Percentiles rank a stretch among this genome's conserved stretches.
These are phyloP conservation scores for Muscicapa striata DNA, from an alignment of 2,797 vertebrate species.

Conservation along the genomic window DNA sequence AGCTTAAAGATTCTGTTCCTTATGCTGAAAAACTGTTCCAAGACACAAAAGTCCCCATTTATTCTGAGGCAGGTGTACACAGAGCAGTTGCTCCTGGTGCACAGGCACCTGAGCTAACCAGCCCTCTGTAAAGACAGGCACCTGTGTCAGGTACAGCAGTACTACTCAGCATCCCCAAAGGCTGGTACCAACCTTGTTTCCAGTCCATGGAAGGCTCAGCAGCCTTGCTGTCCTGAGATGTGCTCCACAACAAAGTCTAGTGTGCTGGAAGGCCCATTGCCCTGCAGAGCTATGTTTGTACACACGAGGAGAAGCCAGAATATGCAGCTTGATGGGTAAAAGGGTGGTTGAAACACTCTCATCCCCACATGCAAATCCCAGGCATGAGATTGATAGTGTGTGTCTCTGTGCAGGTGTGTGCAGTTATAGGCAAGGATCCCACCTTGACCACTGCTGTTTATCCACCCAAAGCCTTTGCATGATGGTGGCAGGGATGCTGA, in stretches of 20 bases:
- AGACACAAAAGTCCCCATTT: background rate
- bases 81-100: background rate
- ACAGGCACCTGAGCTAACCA: background rate
- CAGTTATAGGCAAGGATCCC: background rate
- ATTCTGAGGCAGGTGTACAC: background rate
- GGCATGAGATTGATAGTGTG: background rate
- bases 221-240: background rate
- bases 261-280: background rate
- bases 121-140: background rate
- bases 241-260: fast-evolving
- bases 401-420: background rate
- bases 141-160: background rate
- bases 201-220: background rate
- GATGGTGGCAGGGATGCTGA: background rate
- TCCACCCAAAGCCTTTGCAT: background rate
- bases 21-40: background rate
- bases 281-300: background rate
- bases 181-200: background rate
- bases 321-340: background rate
- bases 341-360: background rate
- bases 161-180: background rate
- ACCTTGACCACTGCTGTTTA: background rate
- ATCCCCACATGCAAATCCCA: background rate
- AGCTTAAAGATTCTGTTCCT: background rate
- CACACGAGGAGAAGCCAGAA: background rate